Conservation (phyloP, 2,888 invertebrate genomes). For the Acanthosepion lycidas region DNA sequence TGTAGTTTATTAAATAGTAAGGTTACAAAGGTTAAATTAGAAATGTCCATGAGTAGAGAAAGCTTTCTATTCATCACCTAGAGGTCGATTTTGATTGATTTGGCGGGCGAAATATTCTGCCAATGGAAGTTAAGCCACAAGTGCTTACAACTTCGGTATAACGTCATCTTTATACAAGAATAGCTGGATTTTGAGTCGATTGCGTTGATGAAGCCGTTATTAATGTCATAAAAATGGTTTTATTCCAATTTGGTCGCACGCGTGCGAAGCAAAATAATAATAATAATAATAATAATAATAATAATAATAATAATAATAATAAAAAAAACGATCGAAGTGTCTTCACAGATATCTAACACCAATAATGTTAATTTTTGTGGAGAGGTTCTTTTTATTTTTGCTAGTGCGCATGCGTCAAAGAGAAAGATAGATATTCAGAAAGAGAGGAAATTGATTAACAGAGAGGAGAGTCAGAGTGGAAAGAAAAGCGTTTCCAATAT, state of each 20-base stretch:
- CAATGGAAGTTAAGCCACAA: background rate
- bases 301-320: no score
- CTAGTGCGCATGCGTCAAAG: background rate
- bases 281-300: no score
- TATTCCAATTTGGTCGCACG: background rate
- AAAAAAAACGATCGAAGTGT: background rate
- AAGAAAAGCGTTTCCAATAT: background rate
- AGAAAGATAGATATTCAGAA: background rate
- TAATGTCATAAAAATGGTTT: background rate
- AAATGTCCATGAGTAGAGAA: no score
- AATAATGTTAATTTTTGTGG: background rate
- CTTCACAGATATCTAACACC: background rate
- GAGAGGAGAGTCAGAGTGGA: background rate
- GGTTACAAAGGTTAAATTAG: no score
- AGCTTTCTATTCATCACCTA: background rate
- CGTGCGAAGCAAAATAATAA: background rate
- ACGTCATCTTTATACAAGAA: background rate
- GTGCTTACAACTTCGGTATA: background rate
- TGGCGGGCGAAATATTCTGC: background rate
- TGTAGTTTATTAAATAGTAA: no score
- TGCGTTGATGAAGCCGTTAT: background rate
- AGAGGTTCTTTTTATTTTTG: background rate
- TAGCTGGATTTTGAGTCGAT: background rate
- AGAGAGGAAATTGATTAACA: background rate
- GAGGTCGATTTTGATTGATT: background rate